Base-by-base conservation (phyloP, 2,888 invertebrate species). In the Orthosia gracilis region DNA sequence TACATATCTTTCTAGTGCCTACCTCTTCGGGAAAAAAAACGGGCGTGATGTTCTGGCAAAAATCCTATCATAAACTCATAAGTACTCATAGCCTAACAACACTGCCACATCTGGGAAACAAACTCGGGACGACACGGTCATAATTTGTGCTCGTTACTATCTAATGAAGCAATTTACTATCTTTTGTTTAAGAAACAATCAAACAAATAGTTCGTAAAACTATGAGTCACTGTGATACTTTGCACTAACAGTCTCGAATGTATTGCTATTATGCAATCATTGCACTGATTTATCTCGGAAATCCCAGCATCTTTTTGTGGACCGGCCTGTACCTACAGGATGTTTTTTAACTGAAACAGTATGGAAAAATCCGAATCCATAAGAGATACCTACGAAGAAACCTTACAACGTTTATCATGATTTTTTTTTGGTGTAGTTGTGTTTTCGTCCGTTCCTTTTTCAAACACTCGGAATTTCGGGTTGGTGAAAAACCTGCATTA, bases 101-200 rank as follows among this genome's bases (percentile, higher is more conserved):
- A 69, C 18, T 77, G 50, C 15, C 18, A 21, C 47, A 75, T 69
- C 49, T 54, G 52, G 58, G 69, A 26, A 49, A 54, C 47, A 49
- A 69, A 61, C 49, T 26, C 12, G 21, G 18, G 23, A 59, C 21
- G 69, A 59, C 78, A 21, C 49, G 15, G 40, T 54, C 58, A 47
- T 52, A 59, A 54, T 3, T 49, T 57, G 15, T n/a, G 49, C 47
- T 47, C 49, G 23, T 58, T 49, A 58, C 11, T 45, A 49, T 17
- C 0, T 73, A 23, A 31, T 47, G 31, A 47, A 73, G 21, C 47
- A 54, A 31, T 73, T 73, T 1, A 18, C 23, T 61, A 54, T 78
- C 52, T 75, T 26, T 69, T 59, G 77, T 75, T 58, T 55, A 49
- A 40, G 55, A 76, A 23, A 23, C 57, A 47, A 67, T n/a, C n/a